Evolutionary conservation across 1,140 invertebrate genomes (phyloP).

Genomic region (Drosophila elegans): DNA sequence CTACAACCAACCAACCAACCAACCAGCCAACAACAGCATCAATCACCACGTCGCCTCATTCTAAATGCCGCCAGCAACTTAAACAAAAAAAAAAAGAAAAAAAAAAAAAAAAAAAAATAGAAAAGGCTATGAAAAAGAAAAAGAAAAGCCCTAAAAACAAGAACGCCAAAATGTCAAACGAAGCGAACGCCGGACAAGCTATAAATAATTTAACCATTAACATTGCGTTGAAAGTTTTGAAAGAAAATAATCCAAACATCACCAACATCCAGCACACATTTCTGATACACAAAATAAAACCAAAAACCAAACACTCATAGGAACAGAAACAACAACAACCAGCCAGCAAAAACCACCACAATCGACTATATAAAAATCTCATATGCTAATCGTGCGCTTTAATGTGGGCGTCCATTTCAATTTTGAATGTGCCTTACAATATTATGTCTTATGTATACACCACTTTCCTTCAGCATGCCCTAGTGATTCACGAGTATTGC

Average conservation of each 20-base stretch:
- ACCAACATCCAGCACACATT: constrained; percentile 49
- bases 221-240: constrained; percentile 51
- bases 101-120: constrained; percentile 3
- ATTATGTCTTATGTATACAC: constrained; percentile 23
- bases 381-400: constrained; percentile 61
- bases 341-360: constrained; percentile 23
- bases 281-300: constrained; percentile 27
- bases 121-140: constrained; percentile 21
- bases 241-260: constrained; percentile 52
- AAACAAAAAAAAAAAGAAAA: constrained; percentile 12
- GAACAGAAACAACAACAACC: constrained; percentile 28
- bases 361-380: constrained; percentile 52
- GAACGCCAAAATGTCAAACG: constrained; percentile 25
- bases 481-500: constrained; percentile 40
- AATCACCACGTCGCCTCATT: constrained; percentile 74
- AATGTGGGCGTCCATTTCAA: constrained; percentile 55
- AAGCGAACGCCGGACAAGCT: constrained; percentile 46
- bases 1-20: constrained; percentile 67
- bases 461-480: constrained; percentile 27
- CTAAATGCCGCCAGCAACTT: constrained; percentile 44
- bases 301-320: constrained; percentile 46
- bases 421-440: constrained; percentile 33
- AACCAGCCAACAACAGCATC: constrained; percentile 66
- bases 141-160: constrained; percentile 7
- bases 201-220: constrained; percentile 58